These are phyloP conservation scores for Dendrolimus kikuchii DNA, from an alignment of 1,140 invertebrate genomes.

Conservation along the genomic window DNA sequence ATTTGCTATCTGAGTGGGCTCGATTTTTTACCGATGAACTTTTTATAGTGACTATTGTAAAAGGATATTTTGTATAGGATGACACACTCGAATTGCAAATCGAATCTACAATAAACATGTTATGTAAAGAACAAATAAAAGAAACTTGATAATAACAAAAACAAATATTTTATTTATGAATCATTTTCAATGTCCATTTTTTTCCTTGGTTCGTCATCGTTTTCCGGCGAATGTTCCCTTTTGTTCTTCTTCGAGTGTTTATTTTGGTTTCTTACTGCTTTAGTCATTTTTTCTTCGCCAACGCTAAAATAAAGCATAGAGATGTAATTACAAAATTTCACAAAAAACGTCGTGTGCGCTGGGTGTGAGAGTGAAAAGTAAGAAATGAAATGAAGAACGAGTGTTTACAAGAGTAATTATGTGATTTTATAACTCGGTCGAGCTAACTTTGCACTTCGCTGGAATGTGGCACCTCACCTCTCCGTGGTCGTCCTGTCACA, in stretches of 20 bases:
- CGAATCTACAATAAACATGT: too few relatives aligned
- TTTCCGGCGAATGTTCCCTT: conserved; percentile 32
- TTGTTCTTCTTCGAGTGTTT: conserved; percentile 47
- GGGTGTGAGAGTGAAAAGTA: not conserved
- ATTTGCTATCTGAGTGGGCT: too few relatives aligned
- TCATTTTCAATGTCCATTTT: conserved; percentile 21
- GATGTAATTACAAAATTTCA: not conserved
- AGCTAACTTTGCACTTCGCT: too few relatives aligned
- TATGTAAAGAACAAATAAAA: too few relatives aligned
- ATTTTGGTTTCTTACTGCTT: conserved; percentile 76
- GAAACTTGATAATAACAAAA: too few relatives aligned
- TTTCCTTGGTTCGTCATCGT: conserved; percentile 35
- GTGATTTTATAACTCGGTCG: not conserved
- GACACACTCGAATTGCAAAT: too few relatives aligned
- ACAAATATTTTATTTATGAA: too few relatives aligned
- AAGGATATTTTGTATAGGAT: too few relatives aligned
- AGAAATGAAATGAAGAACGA: conserved; percentile 8
- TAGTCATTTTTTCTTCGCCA: conserved; percentile 73
- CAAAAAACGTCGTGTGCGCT: not conserved
- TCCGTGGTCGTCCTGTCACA: too few relatives aligned
- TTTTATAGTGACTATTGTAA: too few relatives aligned
- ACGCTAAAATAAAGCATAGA: conserved; percentile 53
- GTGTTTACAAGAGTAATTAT: not conserved
- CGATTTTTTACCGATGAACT: too few relatives aligned
- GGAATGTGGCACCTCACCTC: too few relatives aligned